Evolutionary conservation across 2,113 vertebrate genomes (phyloP), one percentile per base, ranked within the genome.

Genomic region (Pseudolaguvia tuberculata): DNA sequence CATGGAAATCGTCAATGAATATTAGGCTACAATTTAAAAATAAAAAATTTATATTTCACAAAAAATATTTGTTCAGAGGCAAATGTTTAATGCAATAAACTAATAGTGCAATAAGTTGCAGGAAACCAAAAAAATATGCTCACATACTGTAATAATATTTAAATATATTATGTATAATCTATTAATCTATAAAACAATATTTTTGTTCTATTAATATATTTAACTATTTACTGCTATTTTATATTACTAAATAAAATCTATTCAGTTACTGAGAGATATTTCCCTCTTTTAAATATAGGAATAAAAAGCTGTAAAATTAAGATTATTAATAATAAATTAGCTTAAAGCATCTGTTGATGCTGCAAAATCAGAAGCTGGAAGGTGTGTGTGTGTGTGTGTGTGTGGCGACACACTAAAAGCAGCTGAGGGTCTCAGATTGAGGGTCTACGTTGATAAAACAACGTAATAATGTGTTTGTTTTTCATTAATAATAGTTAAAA

Each of bases 371-470:
- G 69, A 27, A 18, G 42, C 15, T 15, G 12, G 45, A 7, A 27
- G 42, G 42, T 18, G 71, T 62, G 12, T 18, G 12, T 47, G 42
- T 66, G 73, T 29, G 73, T 27, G 55, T 21, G 25, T 48, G 29
- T 13, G 21, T 55, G 17, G 79, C 77, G 79, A 65, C 75, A n/a
- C n/a, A n/a, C n/a, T n/a, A n/a, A n/a, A n/a, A n/a, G 29, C 81
- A 82, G 78, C 71, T 82, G 81, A 66, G 68, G 55, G 3, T 6
- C 6, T 35, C 6, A 3, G 6, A 4, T 3, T 35, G 6, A 6
- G 31, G 3, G 31, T 35, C 6, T 35, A 35, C 3, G 3, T 3
- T 35, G 3, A 35, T 4, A 35, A 35, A 35, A 6, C 3, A 6
- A 3, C 6, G 3, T 35, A 35, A 35, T 4, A 4, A 3, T 35